Evolutionary conservation across 2,888 invertebrate species (phyloP).

Genomic region (Taenaris catops): DNA sequence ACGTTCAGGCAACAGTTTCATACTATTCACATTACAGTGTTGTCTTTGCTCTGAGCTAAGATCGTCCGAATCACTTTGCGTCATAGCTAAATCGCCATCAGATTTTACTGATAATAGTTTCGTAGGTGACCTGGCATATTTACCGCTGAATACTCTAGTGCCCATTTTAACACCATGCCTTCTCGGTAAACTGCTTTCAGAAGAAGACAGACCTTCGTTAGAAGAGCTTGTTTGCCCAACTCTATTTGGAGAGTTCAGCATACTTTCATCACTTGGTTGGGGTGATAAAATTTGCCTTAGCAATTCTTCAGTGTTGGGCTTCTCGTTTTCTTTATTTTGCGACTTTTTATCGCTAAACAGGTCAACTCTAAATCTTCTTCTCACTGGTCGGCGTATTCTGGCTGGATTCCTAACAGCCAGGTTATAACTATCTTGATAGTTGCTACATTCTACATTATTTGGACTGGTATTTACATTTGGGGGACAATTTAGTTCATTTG

Average conservation of each 20-base stretch:
- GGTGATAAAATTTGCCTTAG: conserved; percentile 60
- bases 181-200: conserved; percentile 74
- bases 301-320: conserved; percentile 73
- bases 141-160: conserved; percentile 82
- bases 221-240: conserved; percentile 54
- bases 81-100: conserved; percentile 57
- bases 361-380: conserved; percentile 74
- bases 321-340: conserved; percentile 85
- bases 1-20: conserved; percentile 68
- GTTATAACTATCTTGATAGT: conserved; percentile 74
- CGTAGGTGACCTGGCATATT: conserved; percentile 40
- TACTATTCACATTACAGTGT: conserved; percentile 69
- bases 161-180: conserved; percentile 88
- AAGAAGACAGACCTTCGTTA: conserved; percentile 69
- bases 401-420: conserved; percentile 68
- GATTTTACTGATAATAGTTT: conserved; percentile 43
- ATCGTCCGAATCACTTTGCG: conserved; percentile 73
- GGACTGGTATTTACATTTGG: conserved; percentile 50
- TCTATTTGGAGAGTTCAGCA: conserved; percentile 33
- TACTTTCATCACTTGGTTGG: conserved; percentile 43
- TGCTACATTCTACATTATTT: conserved; percentile 57
- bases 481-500: conserved; percentile 80
- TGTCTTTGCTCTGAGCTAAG: conserved; percentile 65
- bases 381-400: conserved; percentile 57
- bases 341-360: conserved; percentile 73